Conservation (phyloP, 1,140 invertebrate genomes). For the Globodera rostochiensis region DNA sequence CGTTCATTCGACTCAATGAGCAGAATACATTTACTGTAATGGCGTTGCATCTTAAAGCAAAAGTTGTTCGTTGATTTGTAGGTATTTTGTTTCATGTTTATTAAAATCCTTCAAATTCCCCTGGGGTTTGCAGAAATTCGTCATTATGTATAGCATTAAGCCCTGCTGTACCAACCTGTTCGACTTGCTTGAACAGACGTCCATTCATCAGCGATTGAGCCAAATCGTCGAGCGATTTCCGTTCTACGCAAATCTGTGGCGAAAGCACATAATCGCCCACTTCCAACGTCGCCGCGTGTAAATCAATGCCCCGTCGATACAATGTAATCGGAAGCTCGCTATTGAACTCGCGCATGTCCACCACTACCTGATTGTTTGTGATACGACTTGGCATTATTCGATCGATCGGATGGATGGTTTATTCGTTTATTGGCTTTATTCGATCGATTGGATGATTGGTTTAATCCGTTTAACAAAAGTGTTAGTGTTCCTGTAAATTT, state of each 20-base stretch:
- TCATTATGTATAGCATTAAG: not conserved
- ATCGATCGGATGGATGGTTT: too few relatives aligned
- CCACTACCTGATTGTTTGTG: constrained; percentile 51
- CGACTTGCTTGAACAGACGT: constrained; percentile 89
- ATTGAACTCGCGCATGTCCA: constrained; percentile 97
- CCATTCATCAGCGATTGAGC: constrained; percentile 93
- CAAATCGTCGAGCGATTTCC: constrained; percentile 94
- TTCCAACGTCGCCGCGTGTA: constrained; percentile 87
- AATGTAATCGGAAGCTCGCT: constrained; percentile 91
- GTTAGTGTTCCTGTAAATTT: not conserved
- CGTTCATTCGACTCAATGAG: constrained; percentile 62
- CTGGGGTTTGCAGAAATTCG: too few relatives aligned
- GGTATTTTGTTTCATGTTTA: too few relatives aligned
- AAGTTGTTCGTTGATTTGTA: not conserved
- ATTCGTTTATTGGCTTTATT: too few relatives aligned
- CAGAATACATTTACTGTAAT: constrained; percentile 55
- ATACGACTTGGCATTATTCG: not conserved
- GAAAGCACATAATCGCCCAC: constrained; percentile 97
- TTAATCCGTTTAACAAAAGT: not conserved
- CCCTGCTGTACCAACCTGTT: constrained; percentile 63
- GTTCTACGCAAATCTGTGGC: constrained; percentile 90
- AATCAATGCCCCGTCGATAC: constrained; percentile 87
- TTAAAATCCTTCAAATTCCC: too few relatives aligned
- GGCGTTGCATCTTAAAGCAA: constrained; percentile 45
- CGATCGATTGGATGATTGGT: not conserved